Conservation (phyloP, 1,140 invertebrate species). For the Pentalonia nigronervosa region DNA sequence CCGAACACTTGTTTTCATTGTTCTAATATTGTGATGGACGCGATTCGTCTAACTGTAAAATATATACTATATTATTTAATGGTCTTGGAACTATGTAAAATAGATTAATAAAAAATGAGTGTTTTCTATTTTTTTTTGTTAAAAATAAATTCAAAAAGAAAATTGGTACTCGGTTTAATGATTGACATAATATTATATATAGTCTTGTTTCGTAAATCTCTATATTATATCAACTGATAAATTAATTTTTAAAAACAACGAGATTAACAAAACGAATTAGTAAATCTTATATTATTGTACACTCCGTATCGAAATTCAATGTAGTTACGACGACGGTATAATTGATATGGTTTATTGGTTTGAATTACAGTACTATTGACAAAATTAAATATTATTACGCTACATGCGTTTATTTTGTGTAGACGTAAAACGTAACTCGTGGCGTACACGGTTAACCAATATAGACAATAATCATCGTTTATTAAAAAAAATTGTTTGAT, state of each 20-base stretch:
- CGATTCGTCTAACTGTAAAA: conserved; percentile 18
- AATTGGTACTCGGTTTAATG: not conserved
- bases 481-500: not conserved
- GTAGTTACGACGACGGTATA: not conserved
- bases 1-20: conserved; percentile 28
- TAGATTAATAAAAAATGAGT: not conserved
- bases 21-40: not conserved
- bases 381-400: not conserved
- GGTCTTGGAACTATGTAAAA: not conserved
- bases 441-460: not conserved
- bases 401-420: not conserved
- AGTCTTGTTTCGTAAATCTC: not conserved
- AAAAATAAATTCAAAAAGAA: not conserved
- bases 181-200: not conserved
- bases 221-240: not conserved
- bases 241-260: conserved; percentile 1
- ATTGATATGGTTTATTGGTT: not conserved
- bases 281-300: not conserved
- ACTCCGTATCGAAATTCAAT: not conserved
- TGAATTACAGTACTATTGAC: not conserved
- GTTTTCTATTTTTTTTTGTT: not conserved
- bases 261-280: not conserved
- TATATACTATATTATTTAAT: not conserved
- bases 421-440: not conserved
- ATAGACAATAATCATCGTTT: not conserved